Evolutionary conservation across 2,797 vertebrate genomes (phyloP), one percentile per base, ranked within the genome.

Genomic region (Pangasius mekongensis): DNA sequence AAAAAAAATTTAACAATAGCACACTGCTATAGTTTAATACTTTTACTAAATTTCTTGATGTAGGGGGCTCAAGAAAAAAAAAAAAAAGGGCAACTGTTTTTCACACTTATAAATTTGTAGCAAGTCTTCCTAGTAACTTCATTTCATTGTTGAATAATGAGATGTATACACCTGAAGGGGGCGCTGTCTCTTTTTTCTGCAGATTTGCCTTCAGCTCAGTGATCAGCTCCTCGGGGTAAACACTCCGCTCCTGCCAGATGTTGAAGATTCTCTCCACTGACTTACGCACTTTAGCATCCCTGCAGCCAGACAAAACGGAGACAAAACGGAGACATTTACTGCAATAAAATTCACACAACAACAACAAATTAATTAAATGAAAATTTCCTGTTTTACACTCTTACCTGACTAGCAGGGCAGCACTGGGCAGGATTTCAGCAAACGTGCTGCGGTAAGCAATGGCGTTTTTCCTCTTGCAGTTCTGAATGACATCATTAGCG

Each of bases 401-500:
- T 96, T 91, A 99, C 98, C 96, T 99, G 92, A 99, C 97, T 85
- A 99, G 94, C 5, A 96, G 97, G 16, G 97, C 97, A 0, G 99
- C 99, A 86, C 97, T 97, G 0, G 98, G 97, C 5, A 99, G 97
- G 84, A 97, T 97, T 1, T 99, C 98, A 0, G 98, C 97, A 20
- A 99, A 99, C 0, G 97, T 92, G 7, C 97, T 93, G 0, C 99
- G 97, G 89, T 97, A 99, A 56, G 97, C 95, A 0, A 99, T 97
- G 1, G 99, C 98, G 0, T 99, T 99, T 92, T 97, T 99, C 86
- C 99, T 96, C 91, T 99, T 99, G 96, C 98, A 99, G 95, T 99
- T 99, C 93, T 99, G 99, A 89, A 99, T 99, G 91, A 99, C 98
- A 52, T 99, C 99, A 1, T 99, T 99, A 92, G 99, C 98, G 90